A percentile compares a stretch with the other conserved stretches of the same genome.
These are phyloP conservation scores for Drosophila eohydei DNA, from an alignment of 2,888 invertebrate species.

Conservation along the genomic window DNA sequence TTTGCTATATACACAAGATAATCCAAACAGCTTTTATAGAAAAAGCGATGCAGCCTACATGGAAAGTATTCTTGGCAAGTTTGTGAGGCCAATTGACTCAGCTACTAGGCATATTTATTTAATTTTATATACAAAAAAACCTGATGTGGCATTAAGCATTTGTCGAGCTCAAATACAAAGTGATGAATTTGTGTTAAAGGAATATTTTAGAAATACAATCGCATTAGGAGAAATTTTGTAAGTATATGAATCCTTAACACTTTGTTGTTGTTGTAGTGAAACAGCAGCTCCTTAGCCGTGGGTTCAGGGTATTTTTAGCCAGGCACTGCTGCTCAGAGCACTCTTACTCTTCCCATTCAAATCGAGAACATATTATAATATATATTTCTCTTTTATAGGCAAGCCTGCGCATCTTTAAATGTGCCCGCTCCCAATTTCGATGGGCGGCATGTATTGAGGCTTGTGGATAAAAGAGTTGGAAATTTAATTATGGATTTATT, in stretches of 20 bases:
- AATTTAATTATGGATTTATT: slow-evolving; percentile 63
- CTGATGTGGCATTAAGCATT: slow-evolving; percentile 50
- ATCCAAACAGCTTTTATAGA: slow-evolving; percentile 37
- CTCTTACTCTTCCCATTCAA: not conserved
- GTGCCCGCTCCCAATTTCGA: slow-evolving; percentile 45
- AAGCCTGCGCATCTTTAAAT: slow-evolving; percentile 41
- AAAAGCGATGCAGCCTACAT: slow-evolving; percentile 16
- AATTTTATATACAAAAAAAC: slow-evolving; percentile 55
- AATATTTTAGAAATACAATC: slow-evolving; percentile 58
- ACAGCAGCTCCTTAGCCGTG: not conserved
- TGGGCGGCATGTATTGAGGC: slow-evolving; percentile 38
- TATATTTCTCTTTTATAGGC: slow-evolving; percentile 17
- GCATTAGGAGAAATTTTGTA: slow-evolving; percentile 52
- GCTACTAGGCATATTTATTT: slow-evolving; percentile 46
- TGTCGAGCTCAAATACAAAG: slow-evolving; percentile 35
- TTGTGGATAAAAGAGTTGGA: slow-evolving; percentile 59
- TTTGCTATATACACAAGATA: slow-evolving; percentile 38
- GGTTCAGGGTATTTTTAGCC: not conserved
- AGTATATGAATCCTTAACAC: slow-evolving; percentile 24
- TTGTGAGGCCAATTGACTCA: slow-evolving; percentile 46
- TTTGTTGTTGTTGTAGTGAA: not conserved
- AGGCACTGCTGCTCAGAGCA: not conserved
- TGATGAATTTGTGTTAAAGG: slow-evolving; percentile 45
- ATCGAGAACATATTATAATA: not conserved
- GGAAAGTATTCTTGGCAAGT: slow-evolving; percentile 54